A percentile compares a stretch with the other conserved stretches of the same genome.
Evolutionary conservation across 2,888 invertebrate genomes (phyloP).

Genomic region (Drosophila phalerata): DNA sequence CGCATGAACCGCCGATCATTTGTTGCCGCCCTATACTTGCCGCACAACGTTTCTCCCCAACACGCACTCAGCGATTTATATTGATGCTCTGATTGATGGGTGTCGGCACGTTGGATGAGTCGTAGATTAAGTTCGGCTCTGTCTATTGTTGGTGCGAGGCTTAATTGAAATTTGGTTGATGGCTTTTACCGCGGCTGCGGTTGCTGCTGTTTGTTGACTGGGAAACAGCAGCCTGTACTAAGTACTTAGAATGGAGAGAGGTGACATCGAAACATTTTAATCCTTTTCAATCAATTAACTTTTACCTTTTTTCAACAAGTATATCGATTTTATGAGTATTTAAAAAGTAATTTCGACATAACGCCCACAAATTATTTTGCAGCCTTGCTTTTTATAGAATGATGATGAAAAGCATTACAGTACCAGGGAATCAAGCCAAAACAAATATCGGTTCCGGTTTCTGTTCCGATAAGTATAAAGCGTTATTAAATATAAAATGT

Average conservation of each 20-base stretch:
- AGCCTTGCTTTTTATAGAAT: no score
- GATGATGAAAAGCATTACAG: no score
- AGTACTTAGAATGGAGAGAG: not conserved
- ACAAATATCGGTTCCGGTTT: no score
- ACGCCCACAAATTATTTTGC: no score
- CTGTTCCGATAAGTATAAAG: no score
- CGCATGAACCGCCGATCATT: constrained; percentile 74
- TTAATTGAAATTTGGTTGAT: constrained; percentile 58
- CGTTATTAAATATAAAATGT: no score
- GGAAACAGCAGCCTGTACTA: no score
- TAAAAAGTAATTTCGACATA: no score
- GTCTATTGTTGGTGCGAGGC: constrained; percentile 18
- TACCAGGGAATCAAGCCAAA: no score
- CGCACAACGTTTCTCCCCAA: not conserved
- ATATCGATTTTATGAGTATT: not conserved
- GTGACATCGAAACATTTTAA: not conserved
- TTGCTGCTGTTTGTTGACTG: not conserved
- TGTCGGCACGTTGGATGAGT: constrained; percentile 72
- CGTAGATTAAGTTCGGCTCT: constrained; percentile 61
- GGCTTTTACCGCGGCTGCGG: constrained; percentile 1
- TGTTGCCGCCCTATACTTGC: constrained; percentile 41
- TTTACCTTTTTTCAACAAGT: no score
- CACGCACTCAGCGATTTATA: constrained; percentile 54
- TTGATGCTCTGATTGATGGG: constrained; percentile 76
- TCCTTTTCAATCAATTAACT: not conserved